Evolutionary conservation across 2,888 invertebrate species (phyloP).

Genomic region (Synergus itoensis): DNA sequence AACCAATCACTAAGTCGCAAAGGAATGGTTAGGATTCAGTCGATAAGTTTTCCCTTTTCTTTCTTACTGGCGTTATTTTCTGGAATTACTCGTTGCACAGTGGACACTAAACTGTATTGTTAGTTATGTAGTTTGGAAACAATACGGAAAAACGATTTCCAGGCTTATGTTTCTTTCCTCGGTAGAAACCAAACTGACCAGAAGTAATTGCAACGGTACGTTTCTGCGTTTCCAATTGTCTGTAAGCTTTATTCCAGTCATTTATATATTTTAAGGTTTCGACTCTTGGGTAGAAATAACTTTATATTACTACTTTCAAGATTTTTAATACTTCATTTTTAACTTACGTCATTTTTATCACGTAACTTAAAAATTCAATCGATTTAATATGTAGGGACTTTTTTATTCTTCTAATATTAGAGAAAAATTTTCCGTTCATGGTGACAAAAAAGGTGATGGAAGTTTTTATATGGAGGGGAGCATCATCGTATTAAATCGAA

Average conservation of each 20-base stretch:
- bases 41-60: neutral
- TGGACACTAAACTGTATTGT: conserved; percentile 21
- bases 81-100: conserved; percentile 5
- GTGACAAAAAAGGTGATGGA: too few species aligned
- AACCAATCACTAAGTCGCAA: conserved; percentile 12
- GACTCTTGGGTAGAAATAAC: neutral
- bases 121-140: conserved; percentile 36
- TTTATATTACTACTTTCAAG: neutral
- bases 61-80: conserved; percentile 3
- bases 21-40: neutral
- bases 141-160: conserved; percentile 15
- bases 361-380: too few species aligned
- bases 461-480: neutral
- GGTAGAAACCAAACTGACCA: conserved; percentile 20
- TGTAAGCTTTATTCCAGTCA: neutral
- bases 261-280: neutral
- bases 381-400: too few species aligned
- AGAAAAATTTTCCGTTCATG: too few species aligned
- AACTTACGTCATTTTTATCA: too few species aligned
- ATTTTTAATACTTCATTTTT: neutral
- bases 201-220: neutral
- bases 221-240: neutral
- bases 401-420: too few species aligned
- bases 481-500: conserved; percentile 61
- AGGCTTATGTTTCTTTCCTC: conserved; percentile 18